These are phyloP conservation scores for Sinosuthora webbiana DNA, from an alignment of 2,113 vertebrate genomes.

Conservation along the genomic window DNA sequence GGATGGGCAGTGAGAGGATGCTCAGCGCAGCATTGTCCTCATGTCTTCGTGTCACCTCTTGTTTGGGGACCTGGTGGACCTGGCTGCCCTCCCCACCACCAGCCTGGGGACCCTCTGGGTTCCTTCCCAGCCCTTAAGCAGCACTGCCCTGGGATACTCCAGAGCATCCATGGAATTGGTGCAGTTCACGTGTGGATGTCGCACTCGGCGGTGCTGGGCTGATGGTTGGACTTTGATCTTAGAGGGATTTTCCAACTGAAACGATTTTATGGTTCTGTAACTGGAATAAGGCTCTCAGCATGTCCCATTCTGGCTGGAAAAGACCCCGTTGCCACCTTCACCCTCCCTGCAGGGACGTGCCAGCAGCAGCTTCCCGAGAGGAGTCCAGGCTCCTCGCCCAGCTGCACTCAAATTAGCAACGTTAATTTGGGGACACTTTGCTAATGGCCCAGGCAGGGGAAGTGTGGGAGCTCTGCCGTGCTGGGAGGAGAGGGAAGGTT, in stretches of 20 bases:
- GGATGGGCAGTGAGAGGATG: neutral
- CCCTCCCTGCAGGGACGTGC: neutral
- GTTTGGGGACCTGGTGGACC: neutral
- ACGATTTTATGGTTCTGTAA: fast-evolving
- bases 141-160: neutral
- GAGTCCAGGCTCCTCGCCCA: neutral
- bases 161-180: fast-evolving
- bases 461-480: neutral
- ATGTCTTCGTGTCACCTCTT: neutral
- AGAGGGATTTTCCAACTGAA: neutral
- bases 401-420: neutral
- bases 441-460: neutral
- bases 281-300: fast-evolving
- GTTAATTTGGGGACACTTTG: neutral
- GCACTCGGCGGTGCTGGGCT: neutral
- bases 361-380: neutral
- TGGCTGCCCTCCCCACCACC: neutral
- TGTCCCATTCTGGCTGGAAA: neutral
- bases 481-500: neutral
- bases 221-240: neutral
- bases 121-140: neutral
- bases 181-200: neutral
- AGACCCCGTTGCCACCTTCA: neutral
- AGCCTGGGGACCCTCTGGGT: neutral
- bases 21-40: fast-evolving